Conservation (phyloP, 1,140 invertebrate species). For the Armadillidium nasatum region DNA sequence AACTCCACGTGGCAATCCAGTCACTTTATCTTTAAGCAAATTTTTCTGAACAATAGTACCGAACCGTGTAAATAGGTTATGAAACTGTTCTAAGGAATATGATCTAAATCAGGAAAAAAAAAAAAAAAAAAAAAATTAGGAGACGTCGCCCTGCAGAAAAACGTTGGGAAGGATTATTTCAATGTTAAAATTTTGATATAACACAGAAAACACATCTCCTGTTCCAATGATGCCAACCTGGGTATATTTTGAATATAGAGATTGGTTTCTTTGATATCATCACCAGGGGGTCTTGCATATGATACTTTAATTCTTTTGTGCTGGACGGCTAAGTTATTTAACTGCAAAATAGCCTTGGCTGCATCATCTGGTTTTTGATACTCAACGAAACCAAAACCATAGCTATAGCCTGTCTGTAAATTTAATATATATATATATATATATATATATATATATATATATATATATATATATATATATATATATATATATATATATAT, state of each 20-base stretch:
- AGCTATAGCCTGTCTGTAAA: slow-evolving; percentile 83
- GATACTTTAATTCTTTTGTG: slow-evolving; percentile 86
- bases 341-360: slow-evolving; percentile 70
- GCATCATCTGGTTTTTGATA: slow-evolving; percentile 81
- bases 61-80: slow-evolving; percentile 77
- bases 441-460: slow-evolving; percentile 28
- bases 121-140: neutral
- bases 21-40: slow-evolving; percentile 79
- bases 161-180: no score
- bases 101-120: slow-evolving; percentile 35
- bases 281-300: slow-evolving; percentile 81
- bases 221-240: slow-evolving; percentile 52
- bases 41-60: slow-evolving; percentile 86
- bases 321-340: slow-evolving; percentile 82
- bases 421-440: slow-evolving; percentile 11
- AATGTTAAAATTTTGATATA: no score
- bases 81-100: slow-evolving; percentile 53
- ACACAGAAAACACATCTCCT: no score
- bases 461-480: slow-evolving; percentile 30
- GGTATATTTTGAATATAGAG: slow-evolving; percentile 89
- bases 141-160: no score
- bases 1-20: slow-evolving; percentile 76
- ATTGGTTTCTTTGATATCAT: slow-evolving; percentile 92
- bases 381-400: slow-evolving; percentile 94
- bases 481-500: slow-evolving; percentile 24